Conservation (phyloP, 2,113 vertebrate genomes). For the Nipponia nippon region DNA sequence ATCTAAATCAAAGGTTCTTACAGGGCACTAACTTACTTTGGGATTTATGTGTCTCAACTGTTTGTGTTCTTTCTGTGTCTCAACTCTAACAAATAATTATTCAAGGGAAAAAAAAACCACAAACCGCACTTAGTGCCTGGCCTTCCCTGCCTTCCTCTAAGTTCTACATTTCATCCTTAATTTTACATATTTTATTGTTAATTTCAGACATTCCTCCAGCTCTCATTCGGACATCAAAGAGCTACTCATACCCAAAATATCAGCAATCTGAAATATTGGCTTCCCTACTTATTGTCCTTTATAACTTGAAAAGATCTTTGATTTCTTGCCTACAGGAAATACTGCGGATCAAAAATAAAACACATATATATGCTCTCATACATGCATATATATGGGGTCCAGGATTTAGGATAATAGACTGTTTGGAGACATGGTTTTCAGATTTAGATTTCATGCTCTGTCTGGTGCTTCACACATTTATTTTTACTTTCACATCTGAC, state of each 20-base stretch:
- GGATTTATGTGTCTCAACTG: background rate
- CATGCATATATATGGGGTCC: background rate
- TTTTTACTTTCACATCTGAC: slow-evolving; percentile 76
- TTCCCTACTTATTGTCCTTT: slow-evolving; percentile 17
- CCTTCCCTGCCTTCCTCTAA: background rate
- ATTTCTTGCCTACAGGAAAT: slow-evolving; percentile 58
- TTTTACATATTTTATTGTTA: background rate
- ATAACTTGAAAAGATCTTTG: slow-evolving; percentile 40
- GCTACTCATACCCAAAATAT: background rate
- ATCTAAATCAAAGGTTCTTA: background rate
- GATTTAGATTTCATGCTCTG: slow-evolving; percentile 51
- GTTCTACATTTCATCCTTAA: background rate
- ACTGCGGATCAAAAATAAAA: background rate
- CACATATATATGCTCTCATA: background rate
- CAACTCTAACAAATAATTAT: background rate
- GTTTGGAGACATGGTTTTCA: slow-evolving; percentile 21
- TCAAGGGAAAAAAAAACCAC: background rate
- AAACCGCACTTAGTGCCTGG: background rate
- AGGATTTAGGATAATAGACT: background rate
- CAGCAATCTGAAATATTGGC: background rate
- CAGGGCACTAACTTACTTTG: background rate
- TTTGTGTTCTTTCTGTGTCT: background rate
- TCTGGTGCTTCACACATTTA: slow-evolving; percentile 70
- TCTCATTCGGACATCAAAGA: slow-evolving; percentile 30
- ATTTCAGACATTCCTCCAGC: background rate